Evolutionary conservation across 2,888 invertebrate genomes (phyloP), one percentile per base, ranked within the genome.

Genomic region (Zaprionus bogoriensis): DNA sequence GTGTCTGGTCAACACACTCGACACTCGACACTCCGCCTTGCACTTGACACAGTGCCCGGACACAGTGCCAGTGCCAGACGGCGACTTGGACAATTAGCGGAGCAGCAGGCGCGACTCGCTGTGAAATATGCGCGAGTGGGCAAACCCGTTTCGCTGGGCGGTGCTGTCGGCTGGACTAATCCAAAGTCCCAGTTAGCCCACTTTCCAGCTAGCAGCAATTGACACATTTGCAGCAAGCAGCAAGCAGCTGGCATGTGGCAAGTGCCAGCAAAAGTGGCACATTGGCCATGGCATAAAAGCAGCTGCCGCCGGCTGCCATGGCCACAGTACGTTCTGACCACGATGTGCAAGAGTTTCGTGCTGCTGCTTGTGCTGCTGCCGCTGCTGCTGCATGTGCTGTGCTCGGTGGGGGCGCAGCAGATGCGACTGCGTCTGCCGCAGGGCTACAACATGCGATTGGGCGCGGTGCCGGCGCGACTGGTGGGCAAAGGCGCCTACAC

Each of bases 401-500:
- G n/a, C 46, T 48, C 30, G 42, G 14, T 39, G 4, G 54, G 10
- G 25, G 53, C 41, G 10, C 62, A 61, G 42, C 54, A 46, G 22
- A n/a, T 42, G 10, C 76, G 62, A 0, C 39, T 69, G 19, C 76
- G 77, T 6, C 47, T 75, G 27, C 74, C 66, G 0, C 55, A 57
- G 6, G 62, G 60, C 30, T 61, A 77, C 36, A 65, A 68, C 4
- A 71, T 63, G 64, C 67, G 71, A 6, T 12, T 77, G 50, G 51
- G 62, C 9, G 39, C 52, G 2, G 2, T 59, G 39, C 68, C 74
- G 0, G 48, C 60, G 1, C 52, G 71, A 4, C 47, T 67, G 12
- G 61, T 67, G 20, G 80, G 80, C 50, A 80, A 82, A 20, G 82
- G 83, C 6, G 78, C 76, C 14, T 81, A 74, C 14, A 66, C 74